Evolutionary conservation across 2,113 vertebrate species (phyloP), one percentile per base, ranked within the genome.

Genomic region (Callipepla californica): DNA sequence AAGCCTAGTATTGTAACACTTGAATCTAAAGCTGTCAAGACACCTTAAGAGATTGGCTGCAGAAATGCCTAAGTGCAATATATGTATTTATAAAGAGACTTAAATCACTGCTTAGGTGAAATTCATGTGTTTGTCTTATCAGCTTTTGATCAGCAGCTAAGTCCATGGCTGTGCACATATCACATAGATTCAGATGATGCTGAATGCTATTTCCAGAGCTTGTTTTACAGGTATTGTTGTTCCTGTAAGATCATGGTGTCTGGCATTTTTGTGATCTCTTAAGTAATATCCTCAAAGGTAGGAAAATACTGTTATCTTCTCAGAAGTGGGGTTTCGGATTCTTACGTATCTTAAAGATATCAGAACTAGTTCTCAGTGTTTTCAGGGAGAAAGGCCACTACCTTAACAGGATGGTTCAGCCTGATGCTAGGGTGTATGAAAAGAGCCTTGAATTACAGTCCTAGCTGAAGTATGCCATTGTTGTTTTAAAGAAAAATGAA

Each of bases 11-110:
- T 9, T 32, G 57, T 22, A 32, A 11, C 68, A 47, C 16, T 82
- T 72, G 57, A 77, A 87, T 30, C 1, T 32, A 19, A 75, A 81
- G 38, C 23, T 91, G 50, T 47, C 26, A 48, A 82, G 23, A 26
- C 0, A 2, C 22, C 7, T 4, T 42, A 30, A 50, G 6, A 75
- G n/a, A 67, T 12, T 26, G 18, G 5, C 30, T 63, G 45, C 11
- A 62, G 66, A 61, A 44, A 11, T 48, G 20, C 48, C 80, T 26
- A 40, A 23, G 32, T 76, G 38, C 51, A 22, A 65, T 38, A 57
- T 38, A 57, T 90, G 22, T 81, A 0, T 40, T 32, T n/a, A 26
- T 87, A 44, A 6, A 23, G 40, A 74, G 36, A 18, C 34, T 81
- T 59, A 57, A 81, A 72, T 38, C 21, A n/a, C 23, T 40, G 15